Base-by-base conservation (phyloP, 92 coral and sea anemone genomes). In the Paramuricea clavata region DNA sequence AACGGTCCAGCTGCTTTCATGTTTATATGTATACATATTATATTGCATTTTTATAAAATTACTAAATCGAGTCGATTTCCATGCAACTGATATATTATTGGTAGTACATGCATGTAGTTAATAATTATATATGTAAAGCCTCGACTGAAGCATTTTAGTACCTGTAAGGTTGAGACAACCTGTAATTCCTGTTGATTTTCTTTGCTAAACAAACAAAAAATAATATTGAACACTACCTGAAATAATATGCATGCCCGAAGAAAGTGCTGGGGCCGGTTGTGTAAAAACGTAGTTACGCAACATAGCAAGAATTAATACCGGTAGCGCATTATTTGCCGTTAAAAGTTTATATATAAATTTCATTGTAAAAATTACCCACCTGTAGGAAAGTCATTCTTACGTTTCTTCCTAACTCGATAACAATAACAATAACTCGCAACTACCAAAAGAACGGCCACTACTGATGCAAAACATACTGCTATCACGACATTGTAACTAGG, bases 401-500 rank as follows among this genome's bases (percentile, higher is more conserved):
- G 36, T 49, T 28, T 76, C 27, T 36, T 32, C 28, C 42, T 31
- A 42, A 30, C 10, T n/a, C 82, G 52, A 52, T 49, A 50, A 26
- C 82, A 52, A 5, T 5, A 76, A 7, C 60, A 49, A 26, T 28
- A 76, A 26, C 43, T 30, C 9, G 44, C 68, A 49, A 76, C 26
- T 17, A 32, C 16, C 43, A 65, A 27, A 28, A 76, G 26, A 47
- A 76, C 47, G 47, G 47, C 67, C 23, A 16, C 30, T 11, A 76
- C 26, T 76, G 82, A 49, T 49, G 52, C 68, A 11, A 76, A 32
- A n/a, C 82, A 12, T 27, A 52, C 82, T n/a, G 64, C 68, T 56
- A 76, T 30, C 35, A 50, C 15, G 7, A 76, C 25, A 7, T 27
- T 26, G 33, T 27, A 30, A 52, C 22, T 52, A 32, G 12, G 23